Conservation (phyloP, 1,140 invertebrate genomes). For the Drosophila athabasca region DNA sequence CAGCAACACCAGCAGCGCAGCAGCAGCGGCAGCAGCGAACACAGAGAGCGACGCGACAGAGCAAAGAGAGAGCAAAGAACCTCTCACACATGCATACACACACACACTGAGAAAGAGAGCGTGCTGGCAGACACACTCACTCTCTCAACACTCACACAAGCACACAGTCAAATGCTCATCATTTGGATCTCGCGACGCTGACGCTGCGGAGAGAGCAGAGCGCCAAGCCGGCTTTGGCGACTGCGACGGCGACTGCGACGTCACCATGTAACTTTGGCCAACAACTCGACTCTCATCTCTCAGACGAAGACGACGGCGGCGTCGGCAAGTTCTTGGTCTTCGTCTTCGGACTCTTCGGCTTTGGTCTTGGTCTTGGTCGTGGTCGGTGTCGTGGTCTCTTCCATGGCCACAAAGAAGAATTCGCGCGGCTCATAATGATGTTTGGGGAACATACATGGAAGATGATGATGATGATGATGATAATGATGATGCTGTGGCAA, state of each 20-base stretch:
- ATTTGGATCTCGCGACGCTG: constrained; percentile 62
- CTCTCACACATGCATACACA: constrained; percentile 46
- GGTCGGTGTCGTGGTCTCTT: constrained; percentile 71
- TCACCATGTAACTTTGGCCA: constrained; percentile 70
- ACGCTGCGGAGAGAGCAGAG: constrained; percentile 28
- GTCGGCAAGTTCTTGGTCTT: constrained; percentile 72
- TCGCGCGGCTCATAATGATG: constrained; percentile 46
- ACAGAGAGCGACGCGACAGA: constrained; percentile 4
- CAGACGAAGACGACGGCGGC: constrained; percentile 60
- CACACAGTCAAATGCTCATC: constrained; percentile 65
- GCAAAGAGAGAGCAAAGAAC: constrained; percentile 42
- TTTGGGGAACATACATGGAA: background rate
- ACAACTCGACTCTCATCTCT: constrained; percentile 62
- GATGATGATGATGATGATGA: constrained; percentile 22
- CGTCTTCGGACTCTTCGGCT: constrained; percentile 6
- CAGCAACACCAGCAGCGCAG: constrained; percentile 34
- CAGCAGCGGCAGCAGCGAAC: constrained; percentile 13
- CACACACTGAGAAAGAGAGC: constrained; percentile 3
- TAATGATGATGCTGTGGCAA: constrained; percentile 38
- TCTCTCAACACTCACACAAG: constrained; percentile 33
- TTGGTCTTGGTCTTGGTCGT: background rate
- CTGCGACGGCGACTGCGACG: constrained; percentile 31
- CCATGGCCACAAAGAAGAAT: constrained; percentile 64
- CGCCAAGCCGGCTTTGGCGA: constrained; percentile 54
- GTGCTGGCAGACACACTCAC: constrained; percentile 8